These are phyloP conservation scores for Branchinecta lindahli DNA, from an alignment of 1,140 invertebrate genomes.

Conservation along the genomic window DNA sequence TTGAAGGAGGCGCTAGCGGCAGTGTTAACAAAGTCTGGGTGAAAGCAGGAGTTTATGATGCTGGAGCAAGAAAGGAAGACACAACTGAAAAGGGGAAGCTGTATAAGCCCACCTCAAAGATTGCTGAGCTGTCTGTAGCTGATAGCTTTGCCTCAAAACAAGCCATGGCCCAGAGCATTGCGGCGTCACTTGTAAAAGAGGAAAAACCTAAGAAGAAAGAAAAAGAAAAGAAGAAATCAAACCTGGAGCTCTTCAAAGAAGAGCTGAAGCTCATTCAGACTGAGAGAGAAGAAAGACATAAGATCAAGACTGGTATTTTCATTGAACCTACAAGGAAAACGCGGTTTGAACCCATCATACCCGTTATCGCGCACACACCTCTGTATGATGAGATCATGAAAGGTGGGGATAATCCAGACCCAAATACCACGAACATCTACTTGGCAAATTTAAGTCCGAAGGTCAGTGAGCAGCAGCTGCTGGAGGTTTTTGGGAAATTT, in stretches of 20 bases:
- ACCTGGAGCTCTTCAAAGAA: slow-evolving; percentile 92
- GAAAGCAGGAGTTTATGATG: slow-evolving; percentile 90
- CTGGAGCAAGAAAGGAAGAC: slow-evolving; percentile 77
- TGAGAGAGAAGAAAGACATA: slow-evolving; percentile 86
- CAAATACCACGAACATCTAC: slow-evolving; percentile 94
- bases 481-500: slow-evolving; percentile 94
- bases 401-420: slow-evolving; percentile 87
- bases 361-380: not conserved
- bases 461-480: slow-evolving; percentile 78
- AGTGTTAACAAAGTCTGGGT: slow-evolving; percentile 73
- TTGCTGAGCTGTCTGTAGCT: slow-evolving; percentile 36
- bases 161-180: slow-evolving; percentile 16
- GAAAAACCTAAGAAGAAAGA: slow-evolving; percentile 60
- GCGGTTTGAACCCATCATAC: not conserved
- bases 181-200: slow-evolving; percentile 25
- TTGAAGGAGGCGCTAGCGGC: slow-evolving; percentile 64
- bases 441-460: slow-evolving; percentile 93
- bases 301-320: slow-evolving; percentile 30
- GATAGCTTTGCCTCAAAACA: slow-evolving; percentile 37
- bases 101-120: slow-evolving; percentile 77
- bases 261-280: slow-evolving; percentile 84
- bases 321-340: not conserved
- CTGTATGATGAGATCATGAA: slow-evolving; percentile 30
- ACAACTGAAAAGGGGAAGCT: slow-evolving; percentile 75
- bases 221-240: slow-evolving; percentile 72